Evolutionary conservation across 2,888 invertebrate genomes (phyloP), one percentile per base, ranked within the genome.

Genomic region (Bembecia ichneumoniformis): DNA sequence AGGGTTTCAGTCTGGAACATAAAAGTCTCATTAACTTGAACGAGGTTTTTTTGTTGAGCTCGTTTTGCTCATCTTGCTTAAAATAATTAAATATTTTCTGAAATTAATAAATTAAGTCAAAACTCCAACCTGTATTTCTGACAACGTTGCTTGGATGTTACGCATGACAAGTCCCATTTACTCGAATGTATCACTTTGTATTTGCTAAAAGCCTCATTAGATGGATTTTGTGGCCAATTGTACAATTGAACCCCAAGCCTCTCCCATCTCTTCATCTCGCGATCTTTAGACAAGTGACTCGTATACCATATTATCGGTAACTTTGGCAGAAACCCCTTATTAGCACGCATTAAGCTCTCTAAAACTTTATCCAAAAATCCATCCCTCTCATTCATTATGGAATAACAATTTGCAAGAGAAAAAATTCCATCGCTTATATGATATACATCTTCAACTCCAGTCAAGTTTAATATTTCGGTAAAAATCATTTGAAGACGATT

Each of bases 361-460:
- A 92, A 68, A 0, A 90, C 89, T 64, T 92, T 91, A 3, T 89
- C 74, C 56, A 93, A 90, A 68, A 92, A 94, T 15, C 92, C 91
- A 46, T 92, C 91, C 89, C 93, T 91, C 40, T 93, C 79, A n/a
- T 91, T 90, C 45, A 92, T 87, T 34, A 92, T 76, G 66, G 91
- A 90, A 14, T 90, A 91, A 66, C 92, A 92, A 62, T 92, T 92
- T 3, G 87, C 81, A 36, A 90, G 78, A 47, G 91, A 93, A 44
- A 94, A 94, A 57, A 92, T 88, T 57, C 93, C 90, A 10, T 92
- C 91, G n/a, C 95, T 95, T 50, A 95, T 78, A 68, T 95, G 95
- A 63, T 95, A 92, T 15, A 94, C 86, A 63, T 95, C 95, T 1
- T 90, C 89, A 28, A 93, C 90, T 34, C 90, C 90, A 2, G 93